These are phyloP conservation scores for Leucoraja ocellata DNA, from an alignment of 2,797 vertebrate genomes.

Conservation along the genomic window DNA sequence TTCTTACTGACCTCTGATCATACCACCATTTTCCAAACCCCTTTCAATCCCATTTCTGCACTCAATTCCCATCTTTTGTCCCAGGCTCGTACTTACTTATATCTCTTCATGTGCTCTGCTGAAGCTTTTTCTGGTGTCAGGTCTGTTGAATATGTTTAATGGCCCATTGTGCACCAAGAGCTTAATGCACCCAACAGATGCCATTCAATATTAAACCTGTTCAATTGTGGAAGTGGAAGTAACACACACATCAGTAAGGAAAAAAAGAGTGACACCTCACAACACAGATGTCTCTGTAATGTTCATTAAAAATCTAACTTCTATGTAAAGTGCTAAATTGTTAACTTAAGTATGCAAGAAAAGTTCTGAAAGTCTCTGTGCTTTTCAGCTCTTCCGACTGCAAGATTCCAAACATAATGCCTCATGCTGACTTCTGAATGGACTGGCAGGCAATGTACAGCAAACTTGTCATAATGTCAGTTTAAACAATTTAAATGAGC, in stretches of 20 bases:
- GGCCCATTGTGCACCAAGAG: too few relatives aligned
- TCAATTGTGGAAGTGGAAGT: background rate
- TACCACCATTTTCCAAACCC: too few relatives aligned
- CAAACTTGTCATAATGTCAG: conserved; percentile 9
- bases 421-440: conserved; percentile 21
- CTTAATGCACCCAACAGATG: too few relatives aligned
- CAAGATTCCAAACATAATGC: background rate
- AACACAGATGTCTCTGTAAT: background rate
- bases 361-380: background rate
- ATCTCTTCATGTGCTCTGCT: too few relatives aligned
- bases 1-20: too few relatives aligned
- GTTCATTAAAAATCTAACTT: background rate
- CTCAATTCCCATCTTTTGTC: too few relatives aligned
- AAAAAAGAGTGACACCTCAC: background rate
- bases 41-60: too few relatives aligned
- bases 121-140: too few relatives aligned
- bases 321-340: background rate
- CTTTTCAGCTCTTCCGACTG: background rate
- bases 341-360: background rate
- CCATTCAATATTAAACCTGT: too few relatives aligned
- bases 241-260: background rate
- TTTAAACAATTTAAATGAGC: conserved; percentile 35
- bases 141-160: too few relatives aligned
- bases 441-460: background rate
- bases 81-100: too few relatives aligned